Base-by-base conservation (phyloP, 2,113 vertebrate genomes). In the Pimephales promelas region DNA sequence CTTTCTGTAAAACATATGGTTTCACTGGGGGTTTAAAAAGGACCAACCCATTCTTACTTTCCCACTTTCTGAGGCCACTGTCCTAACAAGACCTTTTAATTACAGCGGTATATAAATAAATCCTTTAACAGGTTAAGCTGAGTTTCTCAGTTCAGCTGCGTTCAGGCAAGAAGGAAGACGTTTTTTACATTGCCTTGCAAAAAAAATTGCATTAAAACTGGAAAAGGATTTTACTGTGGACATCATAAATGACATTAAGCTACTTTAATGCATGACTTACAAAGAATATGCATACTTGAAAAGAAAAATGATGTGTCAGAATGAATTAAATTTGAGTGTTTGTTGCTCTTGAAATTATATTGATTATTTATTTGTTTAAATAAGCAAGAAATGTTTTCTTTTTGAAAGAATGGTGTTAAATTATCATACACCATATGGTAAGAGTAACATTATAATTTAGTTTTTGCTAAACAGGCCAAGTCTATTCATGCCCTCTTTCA, bases 41-140 rank as follows among this genome's bases (percentile, higher is more conserved):
- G 36, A n/a, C 22, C 5, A 61, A 47, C 31, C 77, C 77, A 45
- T 45, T 61, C 36, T 45, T 47, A 64, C 57, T 9, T 79, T 62
- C 64, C n/a, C 40, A 28, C 7, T 47, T 5, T 26, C 57, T 20
- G 4, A 45, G 47, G 16, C 8, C 26, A 24, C n/a, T 64, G 57
- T 31, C 43, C 77, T 64, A 31, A 79, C 40, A 79, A 2, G 18
- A 31, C 59, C 57, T 31, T 79, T 79, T 43, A 47, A 40, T 24
- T 24, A 62, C 6, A 4, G 7, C 24, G 7, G 11, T 7, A 24
- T 62, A 61, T 20, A 79, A 78, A 47, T 79, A 45, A 1, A 31
- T 2, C 22, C 6, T 64, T 64, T 22, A 62, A 79, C 59, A n/a
- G 16, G 57, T 79, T 64, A 64, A 79, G 10, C 57, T 11, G 24